A percentile compares a stretch with the other conserved stretches of the same genome.
phyloP scores from a whole-genome alignment of 2,113 vertebrate genomes.

The Microcebus griseorufus region DNA sequence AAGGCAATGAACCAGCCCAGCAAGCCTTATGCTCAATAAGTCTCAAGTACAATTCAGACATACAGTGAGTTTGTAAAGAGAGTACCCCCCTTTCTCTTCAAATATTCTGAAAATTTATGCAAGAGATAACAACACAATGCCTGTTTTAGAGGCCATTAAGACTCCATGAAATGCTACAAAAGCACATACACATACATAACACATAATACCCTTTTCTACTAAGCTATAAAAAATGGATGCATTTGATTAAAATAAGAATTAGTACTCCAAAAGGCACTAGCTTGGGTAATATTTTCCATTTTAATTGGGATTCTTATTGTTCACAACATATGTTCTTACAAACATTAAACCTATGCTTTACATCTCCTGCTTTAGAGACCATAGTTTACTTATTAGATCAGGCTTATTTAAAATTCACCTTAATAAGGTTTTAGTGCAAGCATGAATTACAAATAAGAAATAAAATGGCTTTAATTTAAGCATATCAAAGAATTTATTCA shows the following conservation, averaged over 20 bases:
- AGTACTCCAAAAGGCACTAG: neutral
- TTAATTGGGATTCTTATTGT: constrained; percentile 61
- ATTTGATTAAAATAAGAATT: constrained; percentile 65
- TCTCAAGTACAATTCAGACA: neutral
- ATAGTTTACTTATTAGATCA: constrained; percentile 10
- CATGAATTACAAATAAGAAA: constrained; percentile 14
- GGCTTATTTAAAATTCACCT: constrained; percentile 55
- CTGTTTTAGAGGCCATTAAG: constrained; percentile 14
- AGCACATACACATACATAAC: constrained; percentile 25
- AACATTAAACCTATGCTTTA: neutral
- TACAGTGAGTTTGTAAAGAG: neutral
- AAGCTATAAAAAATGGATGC: constrained; percentile 12
- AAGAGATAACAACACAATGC: constrained; percentile 24
- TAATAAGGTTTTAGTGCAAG: constrained; percentile 29
- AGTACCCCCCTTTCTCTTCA: neutral
- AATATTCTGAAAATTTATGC: constrained; percentile 47
- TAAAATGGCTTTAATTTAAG: constrained; percentile 46
- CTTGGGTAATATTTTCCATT: constrained; percentile 56
- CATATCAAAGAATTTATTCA: constrained; percentile 19
- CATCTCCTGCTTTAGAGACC: neutral
- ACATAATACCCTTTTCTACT: constrained; percentile 34
- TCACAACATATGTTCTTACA: constrained; percentile 5
- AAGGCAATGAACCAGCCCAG: neutral
- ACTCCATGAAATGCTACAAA: neutral
- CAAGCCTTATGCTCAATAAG: neutral